Conservation (phyloP, 1,140 invertebrate genomes). For the Drosophila virilis region DNA sequence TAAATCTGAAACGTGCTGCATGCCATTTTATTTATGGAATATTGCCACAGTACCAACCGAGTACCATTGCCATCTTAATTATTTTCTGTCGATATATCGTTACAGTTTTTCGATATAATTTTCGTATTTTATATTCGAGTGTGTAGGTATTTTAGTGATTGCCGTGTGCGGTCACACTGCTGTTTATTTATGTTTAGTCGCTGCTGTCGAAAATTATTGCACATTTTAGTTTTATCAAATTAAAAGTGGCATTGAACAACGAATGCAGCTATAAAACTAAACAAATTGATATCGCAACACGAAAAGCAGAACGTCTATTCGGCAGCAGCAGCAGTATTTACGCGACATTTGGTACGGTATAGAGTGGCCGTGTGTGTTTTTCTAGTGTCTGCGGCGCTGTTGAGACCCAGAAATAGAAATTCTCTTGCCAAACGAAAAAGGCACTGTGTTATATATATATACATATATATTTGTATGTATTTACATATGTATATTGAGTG, state of each 20-base stretch:
- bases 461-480: constrained; percentile 25
- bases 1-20: no score
- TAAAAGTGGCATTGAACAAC: constrained; percentile 11
- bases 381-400: constrained; percentile 11
- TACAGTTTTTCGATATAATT: not conserved
- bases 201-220: constrained; percentile 41
- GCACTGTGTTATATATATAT: constrained; percentile 21
- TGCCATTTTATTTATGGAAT: not conserved
- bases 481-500: constrained; percentile 39
- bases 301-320: not conserved
- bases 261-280: not conserved
- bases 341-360: not conserved
- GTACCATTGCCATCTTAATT: no score
- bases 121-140: not conserved
- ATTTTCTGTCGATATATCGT: not conserved
- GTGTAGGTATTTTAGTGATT: constrained; percentile 8
- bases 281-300: not conserved
- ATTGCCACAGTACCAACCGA: not conserved
- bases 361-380: constrained; percentile 7
- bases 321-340: not conserved
- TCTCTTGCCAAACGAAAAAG: constrained; percentile 44
- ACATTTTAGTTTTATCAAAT: constrained; percentile 31
- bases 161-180: constrained; percentile 29
- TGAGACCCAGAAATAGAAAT: constrained; percentile 48
- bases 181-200: constrained; percentile 52